Evolutionary conservation across 2,797 vertebrate species (phyloP).

Genomic region (Carcharodon carcharias): DNA sequence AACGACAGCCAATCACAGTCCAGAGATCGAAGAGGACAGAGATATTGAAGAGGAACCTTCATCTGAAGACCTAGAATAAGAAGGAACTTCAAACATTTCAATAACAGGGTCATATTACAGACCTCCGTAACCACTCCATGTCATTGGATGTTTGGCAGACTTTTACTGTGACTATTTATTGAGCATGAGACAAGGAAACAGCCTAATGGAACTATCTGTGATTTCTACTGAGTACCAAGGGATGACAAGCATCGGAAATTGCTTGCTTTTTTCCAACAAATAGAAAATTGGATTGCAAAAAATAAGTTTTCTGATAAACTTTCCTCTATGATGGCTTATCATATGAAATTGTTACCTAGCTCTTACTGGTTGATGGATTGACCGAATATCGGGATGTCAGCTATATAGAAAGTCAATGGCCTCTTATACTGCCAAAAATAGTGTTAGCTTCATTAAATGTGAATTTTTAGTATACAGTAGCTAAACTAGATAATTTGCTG

Average conservation of each 20-base stretch:
- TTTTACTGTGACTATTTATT: constrained; percentile 99
- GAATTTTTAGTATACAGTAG: constrained; percentile 96
- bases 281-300: constrained; percentile 47
- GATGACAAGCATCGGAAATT: constrained; percentile 75
- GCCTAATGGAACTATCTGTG: constrained; percentile 87
- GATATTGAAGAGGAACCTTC: constrained; percentile 98
- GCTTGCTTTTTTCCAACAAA: constrained; percentile 72
- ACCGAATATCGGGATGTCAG: constrained; percentile 78
- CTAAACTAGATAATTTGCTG: constrained; percentile 98
- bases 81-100: constrained; percentile 67
- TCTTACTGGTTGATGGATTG: constrained; percentile 79
- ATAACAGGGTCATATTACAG: constrained; percentile 69
- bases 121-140: constrained; percentile 82
- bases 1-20: constrained; percentile 98
- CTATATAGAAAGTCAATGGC: constrained; percentile 88
- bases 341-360: constrained; percentile 69
- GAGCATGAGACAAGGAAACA: constrained; percentile 91
- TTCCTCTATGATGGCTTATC: constrained; percentile 80
- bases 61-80: constrained; percentile 96
- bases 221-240: constrained; percentile 85
- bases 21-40: constrained; percentile 93
- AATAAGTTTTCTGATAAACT: constrained; percentile 69
- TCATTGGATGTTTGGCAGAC: constrained; percentile 81
- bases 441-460: constrained; percentile 92
- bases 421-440: constrained; percentile 99